A percentile compares a stretch with the other conserved stretches of the same genome.
Evolutionary conservation across 1,140 invertebrate genomes (phyloP).

Genomic region (Phocides pigmalion): DNA sequence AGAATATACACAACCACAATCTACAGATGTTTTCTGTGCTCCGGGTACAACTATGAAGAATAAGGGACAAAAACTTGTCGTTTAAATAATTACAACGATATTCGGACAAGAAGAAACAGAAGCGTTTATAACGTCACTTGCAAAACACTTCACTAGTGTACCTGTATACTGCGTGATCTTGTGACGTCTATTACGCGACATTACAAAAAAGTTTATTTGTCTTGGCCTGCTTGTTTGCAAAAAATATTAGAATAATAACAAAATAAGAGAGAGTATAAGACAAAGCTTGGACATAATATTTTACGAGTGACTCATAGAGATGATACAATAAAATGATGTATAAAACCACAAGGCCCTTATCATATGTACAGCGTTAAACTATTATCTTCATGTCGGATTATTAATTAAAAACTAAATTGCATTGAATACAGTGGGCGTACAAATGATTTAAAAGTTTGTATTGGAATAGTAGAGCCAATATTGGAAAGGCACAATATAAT

Average conservation of each 20-base stretch:
- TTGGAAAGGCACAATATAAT: no score
- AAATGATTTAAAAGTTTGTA: no score
- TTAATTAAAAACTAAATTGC: no score
- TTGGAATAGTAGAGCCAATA: no score
- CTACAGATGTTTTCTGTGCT: background rate
- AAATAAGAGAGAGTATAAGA: background rate
- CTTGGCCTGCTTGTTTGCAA: background rate
- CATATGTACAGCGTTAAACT: no score
- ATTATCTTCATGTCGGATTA: background rate
- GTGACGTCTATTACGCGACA: background rate
- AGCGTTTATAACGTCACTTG: background rate
- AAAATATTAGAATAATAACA: no score
- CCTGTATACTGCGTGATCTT: background rate
- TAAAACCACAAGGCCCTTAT: background rate
- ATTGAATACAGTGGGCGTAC: no score
- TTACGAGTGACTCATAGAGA: background rate
- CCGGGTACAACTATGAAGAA: background rate
- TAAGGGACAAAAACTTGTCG: background rate
- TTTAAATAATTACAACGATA: no score
- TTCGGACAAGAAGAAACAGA: no score
- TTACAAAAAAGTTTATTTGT: background rate
- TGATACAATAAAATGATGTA: background rate
- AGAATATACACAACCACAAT: background rate
- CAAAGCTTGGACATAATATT: background rate
- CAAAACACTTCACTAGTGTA: background rate